phyloP scores from a whole-genome alignment of 2,888 invertebrate genomes.

The Pterostichus niger region DNA sequence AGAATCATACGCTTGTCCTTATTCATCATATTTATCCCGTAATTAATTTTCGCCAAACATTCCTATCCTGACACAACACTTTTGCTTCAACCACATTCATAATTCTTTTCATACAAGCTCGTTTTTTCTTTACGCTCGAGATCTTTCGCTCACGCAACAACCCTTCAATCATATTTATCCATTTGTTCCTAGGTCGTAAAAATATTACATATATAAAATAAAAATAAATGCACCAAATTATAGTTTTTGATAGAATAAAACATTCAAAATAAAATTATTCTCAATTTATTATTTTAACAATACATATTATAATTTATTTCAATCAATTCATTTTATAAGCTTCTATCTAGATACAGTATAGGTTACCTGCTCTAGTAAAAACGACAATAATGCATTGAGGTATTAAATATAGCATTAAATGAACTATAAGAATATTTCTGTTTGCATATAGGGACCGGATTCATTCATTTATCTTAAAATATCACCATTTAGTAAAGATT shows the following conservation, averaged over 20 bases:
- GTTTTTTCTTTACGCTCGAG: no score
- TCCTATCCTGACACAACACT: no score
- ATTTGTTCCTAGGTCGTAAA: no score
- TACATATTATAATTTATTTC: conserved; percentile 28
- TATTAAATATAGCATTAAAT: conserved; percentile 23
- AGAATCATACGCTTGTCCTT: no score
- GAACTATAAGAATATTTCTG: conserved; percentile 26
- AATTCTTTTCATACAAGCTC: no score
- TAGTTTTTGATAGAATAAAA: background rate
- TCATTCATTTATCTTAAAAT: conserved; percentile 1
- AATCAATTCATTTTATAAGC: conserved; percentile 22
- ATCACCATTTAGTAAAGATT: conserved; percentile 33
- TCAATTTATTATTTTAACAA: conserved; percentile 46
- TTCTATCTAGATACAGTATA: conserved; percentile 21
- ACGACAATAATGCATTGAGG: background rate
- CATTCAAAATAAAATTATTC: background rate
- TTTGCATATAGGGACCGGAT: conserved; percentile 21
- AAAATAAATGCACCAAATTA: no score
- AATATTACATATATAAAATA: no score
- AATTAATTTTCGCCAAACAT: no score
- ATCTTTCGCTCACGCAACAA: no score
- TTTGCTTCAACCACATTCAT: no score
- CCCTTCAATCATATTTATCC: no score
- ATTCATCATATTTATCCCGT: no score
- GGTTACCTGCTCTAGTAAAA: background rate